A percentile compares a stretch with the other conserved stretches of the same genome.
phyloP scores from a whole-genome alignment of 1,140 invertebrate genomes.

The Calliphora vicina region DNA sequence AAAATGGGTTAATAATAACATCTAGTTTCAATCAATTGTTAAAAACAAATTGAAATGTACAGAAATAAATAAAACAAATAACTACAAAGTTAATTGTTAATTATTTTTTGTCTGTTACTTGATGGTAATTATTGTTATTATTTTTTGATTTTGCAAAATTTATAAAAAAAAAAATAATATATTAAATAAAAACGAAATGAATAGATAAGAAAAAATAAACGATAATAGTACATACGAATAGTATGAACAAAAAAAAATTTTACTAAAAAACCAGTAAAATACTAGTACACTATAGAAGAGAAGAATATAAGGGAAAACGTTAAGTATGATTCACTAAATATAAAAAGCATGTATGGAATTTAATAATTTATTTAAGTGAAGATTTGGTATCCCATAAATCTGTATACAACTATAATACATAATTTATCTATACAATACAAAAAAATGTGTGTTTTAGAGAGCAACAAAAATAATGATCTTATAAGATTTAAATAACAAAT shows the following conservation, averaged over 20 bases:
- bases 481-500: too few species aligned
- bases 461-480: too few species aligned
- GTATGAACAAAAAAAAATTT: neutral
- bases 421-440: too few species aligned
- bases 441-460: too few species aligned
- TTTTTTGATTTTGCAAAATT: slow-evolving; percentile 7
- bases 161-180: neutral
- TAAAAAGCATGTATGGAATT: neutral
- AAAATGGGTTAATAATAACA: too few species aligned
- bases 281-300: neutral
- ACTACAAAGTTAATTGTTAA: neutral
- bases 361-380: neutral
- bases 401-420: too few species aligned
- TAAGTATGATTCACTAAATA: neutral
- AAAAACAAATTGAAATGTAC: neutral
- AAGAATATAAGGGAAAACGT: neutral
- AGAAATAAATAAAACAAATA: neutral
- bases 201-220: neutral
- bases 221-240: neutral
- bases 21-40: neutral
- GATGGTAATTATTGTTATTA: neutral
- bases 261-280: neutral
- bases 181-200: neutral
- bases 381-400: neutral
- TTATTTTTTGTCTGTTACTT: neutral